Base-by-base conservation (phyloP, 2,888 invertebrate genomes). In the Meta bourneti region DNA sequence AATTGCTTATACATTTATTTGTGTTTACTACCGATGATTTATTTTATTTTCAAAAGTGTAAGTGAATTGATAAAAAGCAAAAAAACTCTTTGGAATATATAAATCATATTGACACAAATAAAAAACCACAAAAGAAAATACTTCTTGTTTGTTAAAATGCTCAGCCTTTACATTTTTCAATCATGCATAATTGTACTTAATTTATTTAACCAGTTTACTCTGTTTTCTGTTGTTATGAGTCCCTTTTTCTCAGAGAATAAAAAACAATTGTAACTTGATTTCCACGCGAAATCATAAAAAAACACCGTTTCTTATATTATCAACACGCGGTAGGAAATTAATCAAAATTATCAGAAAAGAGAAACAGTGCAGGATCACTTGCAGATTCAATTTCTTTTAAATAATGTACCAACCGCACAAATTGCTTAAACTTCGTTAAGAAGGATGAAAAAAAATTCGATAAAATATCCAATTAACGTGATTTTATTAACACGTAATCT, bases 391-490 rank as follows among this genome's bases (percentile, higher is more conserved):
- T 86, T 91, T 91, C 86, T 86, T 84, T 86, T 70, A 82, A 91
- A 91, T 82, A 91, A 85, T 90, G 79, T 80, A 71, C 69, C 81
- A 70, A 91, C 78, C 86, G 54, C 86, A 90, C 90, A 81, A 90
- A 90, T 85, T 86, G 71, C 86, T 71, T 52, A 91, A 91, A 91
- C 83, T 91, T 91, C 87, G 78, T 91, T 91, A 91, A 83, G 61
- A 75, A 51, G 48, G 78, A 34, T 52, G 51, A 8, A 79, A 88
- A 91, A 84, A 90, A 74, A 2, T 54, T 82, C 77, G 71, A 71
- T 88, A 88, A 91, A 89, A 84, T 89, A 85, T 89, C 89, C 85
- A 92, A 92, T 92, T 92, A 92, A 89, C 92, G 75, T 89, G 85
- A 92, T 92, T 89, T 89, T 85, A 89, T 92, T 92, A 92, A 91